Evolutionary conservation across 1,140 invertebrate species (phyloP).

Genomic region (Frieseomelitta varia): DNA sequence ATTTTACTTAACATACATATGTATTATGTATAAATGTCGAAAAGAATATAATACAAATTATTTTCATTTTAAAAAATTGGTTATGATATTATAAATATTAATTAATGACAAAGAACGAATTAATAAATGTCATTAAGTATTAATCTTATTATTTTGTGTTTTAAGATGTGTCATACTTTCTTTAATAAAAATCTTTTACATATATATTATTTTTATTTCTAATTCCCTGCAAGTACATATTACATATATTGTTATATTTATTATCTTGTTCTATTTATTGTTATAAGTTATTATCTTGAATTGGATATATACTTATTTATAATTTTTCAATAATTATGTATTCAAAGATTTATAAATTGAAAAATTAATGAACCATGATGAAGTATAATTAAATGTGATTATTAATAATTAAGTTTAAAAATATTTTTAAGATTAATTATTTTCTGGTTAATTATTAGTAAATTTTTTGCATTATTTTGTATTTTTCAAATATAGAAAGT

Average conservation of each 20-base stretch:
- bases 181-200: not conserved
- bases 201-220: not conserved
- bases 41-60: not conserved
- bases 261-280: too few species aligned
- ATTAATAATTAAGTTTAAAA: not conserved
- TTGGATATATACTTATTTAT: not conserved
- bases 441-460: not conserved
- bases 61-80: not conserved
- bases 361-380: not conserved
- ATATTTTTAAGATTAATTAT: not conserved
- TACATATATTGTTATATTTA: not conserved
- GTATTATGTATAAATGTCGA: not conserved
- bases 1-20: not conserved
- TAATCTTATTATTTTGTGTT: not conserved
- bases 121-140: not conserved
- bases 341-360: not conserved
- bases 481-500: not conserved
- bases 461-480: not conserved
- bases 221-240: not conserved
- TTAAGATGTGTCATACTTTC: not conserved
- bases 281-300: not conserved
- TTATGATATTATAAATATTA: not conserved
- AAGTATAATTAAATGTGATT: not conserved
- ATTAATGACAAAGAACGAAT: not conserved
- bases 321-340: not conserved